Evolutionary conservation across 2,888 invertebrate genomes (phyloP).

Genomic region (Habrosyne pyritoides): DNA sequence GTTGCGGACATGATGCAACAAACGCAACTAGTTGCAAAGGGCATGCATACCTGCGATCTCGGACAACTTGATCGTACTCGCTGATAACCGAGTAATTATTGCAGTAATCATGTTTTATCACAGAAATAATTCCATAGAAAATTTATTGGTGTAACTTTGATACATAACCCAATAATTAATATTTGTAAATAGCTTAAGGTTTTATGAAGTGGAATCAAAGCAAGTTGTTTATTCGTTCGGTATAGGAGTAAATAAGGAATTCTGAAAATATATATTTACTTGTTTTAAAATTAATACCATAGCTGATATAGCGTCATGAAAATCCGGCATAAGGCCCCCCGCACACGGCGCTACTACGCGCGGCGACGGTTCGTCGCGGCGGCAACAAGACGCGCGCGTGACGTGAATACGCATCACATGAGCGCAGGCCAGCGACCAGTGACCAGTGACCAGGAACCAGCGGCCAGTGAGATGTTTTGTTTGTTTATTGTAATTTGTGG

Average conservation of each 20-base stretch:
- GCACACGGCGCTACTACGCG: constrained; percentile 35
- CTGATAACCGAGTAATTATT: constrained; percentile 4
- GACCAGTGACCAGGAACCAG: constrained; percentile 4
- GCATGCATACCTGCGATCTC: constrained; percentile 1
- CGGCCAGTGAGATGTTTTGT: constrained; percentile 24
- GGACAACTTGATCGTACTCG: background rate
- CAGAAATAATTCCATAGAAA: background rate
- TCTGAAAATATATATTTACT: too few species aligned
- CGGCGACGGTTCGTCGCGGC: constrained; percentile 39
- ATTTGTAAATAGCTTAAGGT: too few species aligned
- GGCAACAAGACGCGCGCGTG: constrained; percentile 35
- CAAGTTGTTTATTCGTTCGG: too few species aligned
- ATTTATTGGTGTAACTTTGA: too few species aligned
- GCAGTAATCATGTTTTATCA: background rate
- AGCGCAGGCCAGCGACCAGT: constrained; percentile 16
- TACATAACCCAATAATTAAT: too few species aligned
- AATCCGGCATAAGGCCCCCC: constrained; percentile 28
- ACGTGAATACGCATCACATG: constrained; percentile 33
- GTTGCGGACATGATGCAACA: constrained; percentile 13
- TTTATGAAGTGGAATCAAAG: too few species aligned
- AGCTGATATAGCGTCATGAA: background rate
- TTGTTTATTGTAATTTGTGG: constrained; percentile 12
- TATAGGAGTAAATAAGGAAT: too few species aligned
- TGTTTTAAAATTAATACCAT: background rate
- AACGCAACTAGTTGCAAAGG: constrained; percentile 14